Percentiles rank a stretch among this genome's conserved stretches.
Conservation (phyloP, 2,888 invertebrate genomes). For the Cremastinae sp. region DNA sequence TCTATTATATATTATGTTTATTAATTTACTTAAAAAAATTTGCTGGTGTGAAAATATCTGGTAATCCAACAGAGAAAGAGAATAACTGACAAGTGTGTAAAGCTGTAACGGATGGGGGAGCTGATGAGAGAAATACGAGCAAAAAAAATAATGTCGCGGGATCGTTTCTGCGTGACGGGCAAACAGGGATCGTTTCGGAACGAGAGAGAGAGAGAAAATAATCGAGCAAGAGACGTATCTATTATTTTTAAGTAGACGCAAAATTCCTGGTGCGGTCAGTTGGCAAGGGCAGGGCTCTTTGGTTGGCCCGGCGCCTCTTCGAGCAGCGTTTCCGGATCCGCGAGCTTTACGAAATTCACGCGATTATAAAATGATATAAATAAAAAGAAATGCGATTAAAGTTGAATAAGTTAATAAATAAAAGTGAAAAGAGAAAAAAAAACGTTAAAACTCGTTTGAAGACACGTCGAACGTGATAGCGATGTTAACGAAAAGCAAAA, state of each 20-base stretch:
- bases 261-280: constrained; percentile 77
- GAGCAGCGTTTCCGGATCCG: constrained; percentile 9
- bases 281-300: constrained; percentile 62
- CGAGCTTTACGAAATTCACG: constrained; percentile 47
- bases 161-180: constrained; percentile 51
- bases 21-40: constrained; percentile 77
- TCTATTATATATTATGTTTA: constrained; percentile 77
- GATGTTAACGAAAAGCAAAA: constrained; percentile 30
- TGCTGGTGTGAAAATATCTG: constrained; percentile 61
- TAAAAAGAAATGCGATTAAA: no score
- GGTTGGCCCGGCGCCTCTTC: constrained; percentile 33
- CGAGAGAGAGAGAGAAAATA: constrained; percentile 42
- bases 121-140: constrained; percentile 30
- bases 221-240: constrained; percentile 61
- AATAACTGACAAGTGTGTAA: constrained; percentile 31
- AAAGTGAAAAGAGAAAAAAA: constrained; percentile 20
- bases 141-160: constrained; percentile 58
- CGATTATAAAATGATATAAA: no score
- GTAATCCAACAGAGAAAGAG: constrained; percentile 41
- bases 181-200: constrained; percentile 52
- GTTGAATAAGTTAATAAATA: constrained; percentile 16
- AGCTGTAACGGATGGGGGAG: no score
- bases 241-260: constrained; percentile 67
- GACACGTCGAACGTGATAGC: constrained; percentile 49
- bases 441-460: constrained; percentile 33